A percentile compares a stretch with the other conserved stretches of the same genome.
These are phyloP conservation scores for Tinea semifulvella DNA, from an alignment of 2,888 invertebrate species.

Conservation along the genomic window DNA sequence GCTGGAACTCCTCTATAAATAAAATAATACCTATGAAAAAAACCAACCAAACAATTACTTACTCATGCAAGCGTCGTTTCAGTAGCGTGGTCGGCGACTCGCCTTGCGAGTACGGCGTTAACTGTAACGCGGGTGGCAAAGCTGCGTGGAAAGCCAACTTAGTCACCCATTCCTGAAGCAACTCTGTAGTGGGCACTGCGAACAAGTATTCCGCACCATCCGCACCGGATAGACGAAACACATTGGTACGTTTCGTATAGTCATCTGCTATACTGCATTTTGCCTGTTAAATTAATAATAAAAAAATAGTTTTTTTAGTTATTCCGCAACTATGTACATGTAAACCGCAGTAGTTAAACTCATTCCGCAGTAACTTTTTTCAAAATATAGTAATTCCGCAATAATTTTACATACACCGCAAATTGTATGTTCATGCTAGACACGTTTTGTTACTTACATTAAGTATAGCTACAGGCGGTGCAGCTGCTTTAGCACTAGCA, in stretches of 20 bases:
- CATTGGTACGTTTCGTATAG: slow-evolving; percentile 95
- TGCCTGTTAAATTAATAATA: slow-evolving; percentile 62
- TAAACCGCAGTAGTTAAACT: slow-evolving; percentile 82
- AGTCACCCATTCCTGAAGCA: slow-evolving; percentile 90
- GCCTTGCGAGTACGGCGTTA: slow-evolving; percentile 84
- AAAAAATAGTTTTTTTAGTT: background rate
- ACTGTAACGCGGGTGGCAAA: slow-evolving; percentile 88
- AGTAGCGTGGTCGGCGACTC: slow-evolving; percentile 41
- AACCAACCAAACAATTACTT: slow-evolving; percentile 19
- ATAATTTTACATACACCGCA: too few relatives aligned
- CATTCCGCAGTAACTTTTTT: slow-evolving; percentile 35
- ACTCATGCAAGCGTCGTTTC: slow-evolving; percentile 42
- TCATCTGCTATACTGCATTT: slow-evolving; percentile 88
- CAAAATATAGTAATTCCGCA: too few relatives aligned
- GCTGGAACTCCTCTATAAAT: too few relatives aligned
- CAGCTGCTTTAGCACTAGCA: slow-evolving; percentile 85
- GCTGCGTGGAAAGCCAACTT: slow-evolving; percentile 94
- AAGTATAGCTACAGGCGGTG: slow-evolving; percentile 82
- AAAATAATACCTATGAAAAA: too few relatives aligned
- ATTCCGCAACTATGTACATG: slow-evolving; percentile 66
- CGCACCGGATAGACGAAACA: slow-evolving; percentile 85
- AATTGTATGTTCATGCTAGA: too few relatives aligned
- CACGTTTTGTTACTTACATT: slow-evolving; percentile 53
- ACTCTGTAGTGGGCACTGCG: slow-evolving; percentile 74
- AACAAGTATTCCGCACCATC: slow-evolving; percentile 96